Base-by-base conservation (phyloP, 1,140 invertebrate species). In the Halesus radiatus region DNA sequence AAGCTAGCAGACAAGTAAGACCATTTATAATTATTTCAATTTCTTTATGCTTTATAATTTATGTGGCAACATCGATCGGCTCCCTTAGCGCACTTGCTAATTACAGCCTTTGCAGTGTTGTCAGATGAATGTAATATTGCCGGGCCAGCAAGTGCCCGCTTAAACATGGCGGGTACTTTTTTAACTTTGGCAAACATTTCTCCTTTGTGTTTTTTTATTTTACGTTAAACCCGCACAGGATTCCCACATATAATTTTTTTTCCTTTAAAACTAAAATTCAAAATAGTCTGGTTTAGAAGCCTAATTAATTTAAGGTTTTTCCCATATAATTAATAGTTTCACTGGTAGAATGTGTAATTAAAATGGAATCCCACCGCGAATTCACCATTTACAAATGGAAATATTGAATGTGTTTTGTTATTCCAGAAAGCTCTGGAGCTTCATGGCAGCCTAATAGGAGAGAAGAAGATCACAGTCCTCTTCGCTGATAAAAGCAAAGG, bases 351-450 rank as follows among this genome's bases (percentile, higher is more conserved):
- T 37, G 4, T 45, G 10, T 10, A 45, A 45, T 45, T 45, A 45
- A 45, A 45, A 45, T 45, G 37, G 32, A 37, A 37, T 37, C 32
- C 26, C 26, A 53, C 52, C 52, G 52, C 3, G 52, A 53, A 53
- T 29, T 29, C 32, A 37, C 32, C 32, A 68, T 68, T 32, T 68
- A 5, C 45, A 4, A 37, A 68, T 3, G 6, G 4, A 45, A 37
- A 15, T 37, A 29, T 37, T 15, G 45, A 37, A 37, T 18, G 29
- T 50, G 16, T 50, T 20, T 68, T 68, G 20, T 68, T n/a, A 32
- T 68, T 68, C 29, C 85, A 91, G 89, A 90, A 90, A 89, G 88
- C 82, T 53, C 81, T 91, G 0, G 85, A 87, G 6, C 75, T 90
- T 37, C 87, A 91, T 81, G 84, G 89, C 32, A 85, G 88, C 3